Base-by-base conservation (phyloP, 2,888 invertebrate species). In the Strigamia maritima region DNA sequence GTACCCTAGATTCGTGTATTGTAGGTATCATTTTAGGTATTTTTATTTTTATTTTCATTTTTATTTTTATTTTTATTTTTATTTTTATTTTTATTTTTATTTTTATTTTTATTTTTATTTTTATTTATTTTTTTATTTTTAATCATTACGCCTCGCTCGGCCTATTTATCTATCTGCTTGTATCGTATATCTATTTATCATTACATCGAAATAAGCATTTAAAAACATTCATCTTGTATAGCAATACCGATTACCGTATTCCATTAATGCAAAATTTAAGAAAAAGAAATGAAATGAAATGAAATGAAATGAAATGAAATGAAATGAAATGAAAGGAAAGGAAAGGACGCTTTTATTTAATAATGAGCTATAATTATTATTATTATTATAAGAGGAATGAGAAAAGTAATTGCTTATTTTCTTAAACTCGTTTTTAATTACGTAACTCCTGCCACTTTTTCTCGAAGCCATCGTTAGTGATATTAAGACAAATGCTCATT, bases 361-460 rank as follows among this genome's bases (percentile, higher is more conserved):
- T 44, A 14, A 44, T 10, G 8, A 44, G 2, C 16, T 14, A 44
- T 10, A 44, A 2, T 16, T 2, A 38, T 38, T 10, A 38, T 38
- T 38, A 38, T 38, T 38, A 38, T 38, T 38, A 49, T 14, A 49
- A 19, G 19, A 49, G 6, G 19, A n/a, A 28, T 28, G 24, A 70
- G 12, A 28, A 28, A 28, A n/a, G 24, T 28, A 28, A 28, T 19
- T 26, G 70, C 70, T 70, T 70, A 70, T 70, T 70, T 70, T 70
- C 70, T 24, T 70, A 70, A 44, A 54, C 54, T 54, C 54, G 19
- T 54, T 28, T 70, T 70, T 1, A 4, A n/a, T n/a, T n/a, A n/a
- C n/a, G 28, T 70, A 70, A 70, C 26, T 70, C 70, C 70, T 70
- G 70, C 70, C 70, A 70, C 24, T 70, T 70, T 70, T 70, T 28